Percentiles rank a stretch among this genome's conserved stretches.
Evolutionary conservation across 2,888 invertebrate genomes (phyloP).

Genomic region (Cephus runcator): DNA sequence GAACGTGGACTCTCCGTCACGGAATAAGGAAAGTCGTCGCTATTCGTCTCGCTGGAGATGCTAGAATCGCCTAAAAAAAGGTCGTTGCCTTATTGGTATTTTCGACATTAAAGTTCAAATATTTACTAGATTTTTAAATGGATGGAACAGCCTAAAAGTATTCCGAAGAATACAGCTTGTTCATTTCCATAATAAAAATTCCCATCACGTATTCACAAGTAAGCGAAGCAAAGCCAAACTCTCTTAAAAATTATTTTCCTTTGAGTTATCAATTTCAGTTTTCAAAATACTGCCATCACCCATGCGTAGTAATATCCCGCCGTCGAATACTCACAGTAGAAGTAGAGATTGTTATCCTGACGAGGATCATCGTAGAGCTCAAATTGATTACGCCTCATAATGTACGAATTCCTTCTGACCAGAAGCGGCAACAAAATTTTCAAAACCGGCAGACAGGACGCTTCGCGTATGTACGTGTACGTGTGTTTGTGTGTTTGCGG

Average conservation of each 20-base stretch:
- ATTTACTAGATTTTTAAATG: no score
- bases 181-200: no score
- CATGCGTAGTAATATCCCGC: no score
- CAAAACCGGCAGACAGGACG: slow-evolving; percentile 15
- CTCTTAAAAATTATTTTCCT: no score
- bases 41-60: slow-evolving; percentile 18
- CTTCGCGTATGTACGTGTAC: slow-evolving; percentile 4
- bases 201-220: no score
- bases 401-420: slow-evolving; percentile 9
- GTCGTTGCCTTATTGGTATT: no score
- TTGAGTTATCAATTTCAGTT: no score
- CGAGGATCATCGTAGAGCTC: slow-evolving; percentile 4
- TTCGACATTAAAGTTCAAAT: no score
- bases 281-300: no score
- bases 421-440: slow-evolving; percentile 21
- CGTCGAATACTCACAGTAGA: slow-evolving; percentile 11
- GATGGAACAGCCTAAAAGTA: no score
- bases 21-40: slow-evolving; percentile 4
- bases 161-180: no score
- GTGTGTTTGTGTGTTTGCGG: not conserved
- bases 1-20: slow-evolving; percentile 2
- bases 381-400: not conserved
- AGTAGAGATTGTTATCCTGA: slow-evolving; percentile 14
- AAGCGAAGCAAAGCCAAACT: no score
- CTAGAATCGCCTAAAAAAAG: slow-evolving; percentile 18